Base-by-base conservation (phyloP, 1,140 invertebrate genomes). In the Vanessa atalanta region DNA sequence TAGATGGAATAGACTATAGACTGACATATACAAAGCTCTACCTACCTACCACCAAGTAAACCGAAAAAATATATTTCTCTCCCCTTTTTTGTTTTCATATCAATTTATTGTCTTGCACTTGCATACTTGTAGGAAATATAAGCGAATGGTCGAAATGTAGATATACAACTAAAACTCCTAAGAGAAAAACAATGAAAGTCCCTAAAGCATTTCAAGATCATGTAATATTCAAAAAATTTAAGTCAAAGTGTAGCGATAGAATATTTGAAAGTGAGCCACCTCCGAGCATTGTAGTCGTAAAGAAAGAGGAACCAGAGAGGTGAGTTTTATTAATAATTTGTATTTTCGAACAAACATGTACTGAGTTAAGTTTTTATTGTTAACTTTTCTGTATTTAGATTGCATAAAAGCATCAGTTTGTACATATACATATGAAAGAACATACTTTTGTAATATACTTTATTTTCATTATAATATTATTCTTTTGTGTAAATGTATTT, bases 141-240 rank as follows among this genome's bases (percentile, higher is more conserved):
- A 96, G 95, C 26, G 98, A 98, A 88, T 99, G 98, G 97, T 96
- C 97, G 0, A 97, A 97, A 90, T 99, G 99, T 89, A 93, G 94
- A 55, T 95, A 96, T 79, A 84, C 95, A 11, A 95, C 95, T 0
- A 94, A 95, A 79, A 94, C 95, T 23, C 98, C 98, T 9, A 94
- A 96, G 80, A 93, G 97, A 68, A 94, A 86, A n/a, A 88, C 94
- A 60, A 97, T 98, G 80, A 94, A 94, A 82, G 89, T 99, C 47
- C 97, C 98, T 2, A 87, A 91, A 16, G 93, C 95, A 31, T 93
- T 96, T 1, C 94, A 95, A 83, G 93, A 95, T 4, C 94, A 94
- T 76, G 72, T 89, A 0, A 95, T 96, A 79, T 93, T 98, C 83
- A 94, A 92, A 84, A 89, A 91, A n/a, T 96, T 95, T 80, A 96